These are phyloP conservation scores for Oceanodroma leucorhoa DNA, from an alignment of 2,797 vertebrate species.

Conservation along the genomic window DNA sequence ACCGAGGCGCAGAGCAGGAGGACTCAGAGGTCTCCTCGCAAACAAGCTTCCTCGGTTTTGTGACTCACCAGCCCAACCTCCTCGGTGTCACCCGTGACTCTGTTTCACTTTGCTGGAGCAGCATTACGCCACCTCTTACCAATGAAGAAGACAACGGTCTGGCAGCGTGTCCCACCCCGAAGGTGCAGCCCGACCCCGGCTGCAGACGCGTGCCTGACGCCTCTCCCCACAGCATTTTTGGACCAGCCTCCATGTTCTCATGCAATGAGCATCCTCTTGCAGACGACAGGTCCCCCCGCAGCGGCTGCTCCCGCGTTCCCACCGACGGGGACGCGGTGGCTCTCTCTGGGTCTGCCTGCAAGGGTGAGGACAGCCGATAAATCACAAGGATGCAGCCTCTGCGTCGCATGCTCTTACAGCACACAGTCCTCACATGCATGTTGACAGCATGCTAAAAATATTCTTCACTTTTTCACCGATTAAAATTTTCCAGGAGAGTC, in stretches of 20 bases:
- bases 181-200: not conserved
- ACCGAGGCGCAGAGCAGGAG: not conserved
- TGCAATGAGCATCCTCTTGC: not conserved
- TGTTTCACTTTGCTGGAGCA: not conserved
- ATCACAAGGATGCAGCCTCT: not conserved
- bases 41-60: not conserved
- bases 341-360: not conserved
- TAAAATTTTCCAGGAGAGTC: conserved; percentile 33
- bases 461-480: not conserved
- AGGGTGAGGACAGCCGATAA: not conserved
- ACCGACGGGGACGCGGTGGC: rapidly evolving
- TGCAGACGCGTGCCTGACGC: rapidly evolving
- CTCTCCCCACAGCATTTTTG: not conserved
- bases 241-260: rapidly evolving
- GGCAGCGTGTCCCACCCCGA: not conserved
- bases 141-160: not conserved
- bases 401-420: not conserved
- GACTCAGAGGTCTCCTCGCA: not conserved
- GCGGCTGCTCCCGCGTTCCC: not conserved
- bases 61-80: not conserved
- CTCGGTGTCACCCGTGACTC: not conserved
- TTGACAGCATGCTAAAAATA: not conserved
- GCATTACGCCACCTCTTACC: not conserved
- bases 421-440: not conserved
- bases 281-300: not conserved